Evolutionary conservation across 30 jellyfish, hydroid and myxozoan species (phyloP).

Genomic region (Aurelia aurita complex sp. Pacific): DNA sequence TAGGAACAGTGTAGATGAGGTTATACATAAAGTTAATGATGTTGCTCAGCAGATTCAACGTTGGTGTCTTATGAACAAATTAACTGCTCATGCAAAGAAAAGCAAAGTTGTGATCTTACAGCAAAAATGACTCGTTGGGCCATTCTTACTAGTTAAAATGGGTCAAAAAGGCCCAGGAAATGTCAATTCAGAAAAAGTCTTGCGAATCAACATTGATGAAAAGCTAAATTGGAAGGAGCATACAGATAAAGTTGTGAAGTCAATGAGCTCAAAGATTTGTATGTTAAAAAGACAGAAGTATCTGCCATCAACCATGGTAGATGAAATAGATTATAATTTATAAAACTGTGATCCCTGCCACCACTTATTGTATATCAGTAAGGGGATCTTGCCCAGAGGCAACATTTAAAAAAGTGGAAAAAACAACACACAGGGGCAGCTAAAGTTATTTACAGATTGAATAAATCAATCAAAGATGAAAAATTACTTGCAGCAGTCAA

Average conservation of each 20-base stretch:
- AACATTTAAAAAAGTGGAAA: slow-evolving; percentile 33
- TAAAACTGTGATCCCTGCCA: slow-evolving; percentile 41
- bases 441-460: slow-evolving; percentile 25
- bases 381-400: slow-evolving; percentile 59
- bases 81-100: slow-evolving; percentile 47
- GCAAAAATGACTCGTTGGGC: slow-evolving; percentile 36
- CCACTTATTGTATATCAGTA: slow-evolving; percentile 61
- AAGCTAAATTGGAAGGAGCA: too few species aligned
- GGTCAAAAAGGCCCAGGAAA: too few species aligned
- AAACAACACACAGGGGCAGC: slow-evolving; percentile 61
- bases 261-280: too few species aligned
- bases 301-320: too few species aligned
- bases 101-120: slow-evolving; percentile 45
- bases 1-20: slow-evolving; percentile 54
- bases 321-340: too few species aligned
- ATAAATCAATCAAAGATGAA: too few species aligned
- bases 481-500: too few species aligned
- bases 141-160: slow-evolving; percentile 13
- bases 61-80: slow-evolving; percentile 47
- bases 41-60: slow-evolving; percentile 27
- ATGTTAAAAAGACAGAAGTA: too few species aligned
- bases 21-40: slow-evolving; percentile 12
- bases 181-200: too few species aligned
- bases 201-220: too few species aligned
- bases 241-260: too few species aligned